These are phyloP conservation scores for Physocephala rufipes DNA, from an alignment of 2,888 invertebrate species.

Conservation along the genomic window DNA sequence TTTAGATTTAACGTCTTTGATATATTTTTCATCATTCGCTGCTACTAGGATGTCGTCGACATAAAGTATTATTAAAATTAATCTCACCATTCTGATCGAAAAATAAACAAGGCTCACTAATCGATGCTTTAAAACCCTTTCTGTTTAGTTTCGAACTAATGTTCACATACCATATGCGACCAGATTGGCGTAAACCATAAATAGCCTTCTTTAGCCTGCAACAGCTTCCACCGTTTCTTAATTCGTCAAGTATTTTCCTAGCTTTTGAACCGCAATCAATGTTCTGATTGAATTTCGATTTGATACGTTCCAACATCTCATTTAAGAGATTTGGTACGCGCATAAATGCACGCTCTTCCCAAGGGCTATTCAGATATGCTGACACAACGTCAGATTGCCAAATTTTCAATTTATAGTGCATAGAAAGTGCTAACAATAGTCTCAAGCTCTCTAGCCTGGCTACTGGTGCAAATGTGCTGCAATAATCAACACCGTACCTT, in stretches of 20 bases:
- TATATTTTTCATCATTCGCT: conserved; percentile 18
- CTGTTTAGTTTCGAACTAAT: neutral
- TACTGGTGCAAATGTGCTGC: conserved; percentile 40
- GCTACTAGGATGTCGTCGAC: conserved; percentile 39
- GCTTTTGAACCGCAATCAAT: too few species aligned
- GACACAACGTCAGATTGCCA: conserved; percentile 4
- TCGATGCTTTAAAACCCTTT: neutral
- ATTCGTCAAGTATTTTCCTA: too few species aligned
- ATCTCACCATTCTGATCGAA: neutral
- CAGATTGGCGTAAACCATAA: too few species aligned
- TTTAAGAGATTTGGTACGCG: neutral
- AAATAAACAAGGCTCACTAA: neutral
- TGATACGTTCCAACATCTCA: too few species aligned
- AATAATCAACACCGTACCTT: conserved; percentile 35
- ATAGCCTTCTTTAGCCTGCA: too few species aligned
- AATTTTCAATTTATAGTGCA: conserved; percentile 1
- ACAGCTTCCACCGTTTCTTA: too few species aligned
- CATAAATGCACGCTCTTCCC: neutral
- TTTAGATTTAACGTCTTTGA: conserved; percentile 3
- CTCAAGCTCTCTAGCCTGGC: conserved; percentile 37
- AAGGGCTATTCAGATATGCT: neutral
- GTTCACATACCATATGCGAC: too few species aligned
- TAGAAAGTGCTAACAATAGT: conserved; percentile 29
- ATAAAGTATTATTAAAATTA: conserved; percentile 37
- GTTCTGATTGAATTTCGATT: too few species aligned